Evolutionary conservation across 2,888 invertebrate genomes (phyloP).

Genomic region (Dexiosoma caninum): DNA sequence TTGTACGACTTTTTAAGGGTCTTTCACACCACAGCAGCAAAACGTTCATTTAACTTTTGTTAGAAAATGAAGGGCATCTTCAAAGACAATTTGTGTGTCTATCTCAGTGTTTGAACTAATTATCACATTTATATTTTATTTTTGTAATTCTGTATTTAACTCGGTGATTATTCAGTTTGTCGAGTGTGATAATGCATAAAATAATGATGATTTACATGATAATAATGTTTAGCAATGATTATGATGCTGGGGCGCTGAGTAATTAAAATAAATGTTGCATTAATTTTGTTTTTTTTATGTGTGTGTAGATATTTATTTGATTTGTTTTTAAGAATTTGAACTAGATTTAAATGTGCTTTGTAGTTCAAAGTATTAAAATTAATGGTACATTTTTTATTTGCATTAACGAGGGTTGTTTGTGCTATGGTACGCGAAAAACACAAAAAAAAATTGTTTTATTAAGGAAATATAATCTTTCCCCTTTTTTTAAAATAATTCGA

Average conservation of each 20-base stretch:
- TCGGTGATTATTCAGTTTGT: slow-evolving; percentile 13
- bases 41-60: slow-evolving; percentile 24
- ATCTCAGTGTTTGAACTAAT: slow-evolving; percentile 14
- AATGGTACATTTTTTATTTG: too few species aligned
- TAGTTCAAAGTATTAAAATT: background rate
- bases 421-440: too few species aligned
- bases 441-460: too few species aligned
- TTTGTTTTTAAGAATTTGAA: background rate
- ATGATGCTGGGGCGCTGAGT: background rate
- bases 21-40: background rate
- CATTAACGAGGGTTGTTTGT: too few species aligned
- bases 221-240: background rate
- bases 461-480: too few species aligned
- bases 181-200: background rate
- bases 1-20: background rate
- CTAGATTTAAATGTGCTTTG: background rate
- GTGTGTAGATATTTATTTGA: background rate
- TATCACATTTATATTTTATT: slow-evolving; percentile 19
- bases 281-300: too few species aligned
- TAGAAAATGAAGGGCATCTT: slow-evolving; percentile 24
- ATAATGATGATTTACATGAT: background rate
- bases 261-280: too few species aligned
- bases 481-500: too few species aligned
- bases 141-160: background rate
- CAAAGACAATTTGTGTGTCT: background rate